phyloP scores from a whole-genome alignment of 2,888 invertebrate genomes.

The Zeuzera pyrina region DNA sequence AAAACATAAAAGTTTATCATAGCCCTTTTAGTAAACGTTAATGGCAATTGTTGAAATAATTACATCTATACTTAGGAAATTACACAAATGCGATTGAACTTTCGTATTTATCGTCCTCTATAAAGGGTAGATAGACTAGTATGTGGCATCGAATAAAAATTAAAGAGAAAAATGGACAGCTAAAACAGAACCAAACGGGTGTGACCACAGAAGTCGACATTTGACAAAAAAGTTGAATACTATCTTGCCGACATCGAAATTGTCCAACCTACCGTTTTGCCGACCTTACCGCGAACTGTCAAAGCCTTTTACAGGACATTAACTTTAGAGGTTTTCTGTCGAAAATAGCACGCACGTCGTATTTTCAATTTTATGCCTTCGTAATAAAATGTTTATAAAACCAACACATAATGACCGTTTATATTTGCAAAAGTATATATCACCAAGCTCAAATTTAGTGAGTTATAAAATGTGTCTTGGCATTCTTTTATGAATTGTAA shows the following conservation, averaged over 20 bases:
- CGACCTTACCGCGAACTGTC: constrained; percentile 68
- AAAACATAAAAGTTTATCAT: too few relatives aligned
- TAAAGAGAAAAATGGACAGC: constrained; percentile 13
- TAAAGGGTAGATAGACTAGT: constrained; percentile 1
- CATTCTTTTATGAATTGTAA: constrained; percentile 24
- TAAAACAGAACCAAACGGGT: constrained; percentile 29
- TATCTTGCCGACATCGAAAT: constrained; percentile 60
- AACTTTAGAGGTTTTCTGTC: constrained; percentile 15
- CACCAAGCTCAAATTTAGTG: constrained; percentile 56
- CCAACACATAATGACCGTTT: not conserved
- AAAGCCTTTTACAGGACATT: constrained; percentile 47
- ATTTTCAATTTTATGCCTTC: constrained; percentile 17
- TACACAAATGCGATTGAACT: too few relatives aligned
- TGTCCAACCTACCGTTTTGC: constrained; percentile 64
- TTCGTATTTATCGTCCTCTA: too few relatives aligned
- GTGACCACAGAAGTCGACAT: constrained; percentile 69
- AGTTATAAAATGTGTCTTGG: constrained; percentile 49
- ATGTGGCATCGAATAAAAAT: constrained; percentile 20
- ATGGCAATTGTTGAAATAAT: too few relatives aligned
- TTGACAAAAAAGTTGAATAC: constrained; percentile 61
- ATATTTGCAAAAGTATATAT: constrained; percentile 39
- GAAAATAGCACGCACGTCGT: not conserved
- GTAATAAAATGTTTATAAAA: constrained; percentile 8
- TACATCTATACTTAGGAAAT: too few relatives aligned
- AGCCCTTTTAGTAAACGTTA: too few relatives aligned